Evolutionary conservation across 2,888 invertebrate species (phyloP).

Genomic region (Hirtodrosophila histrioides): DNA sequence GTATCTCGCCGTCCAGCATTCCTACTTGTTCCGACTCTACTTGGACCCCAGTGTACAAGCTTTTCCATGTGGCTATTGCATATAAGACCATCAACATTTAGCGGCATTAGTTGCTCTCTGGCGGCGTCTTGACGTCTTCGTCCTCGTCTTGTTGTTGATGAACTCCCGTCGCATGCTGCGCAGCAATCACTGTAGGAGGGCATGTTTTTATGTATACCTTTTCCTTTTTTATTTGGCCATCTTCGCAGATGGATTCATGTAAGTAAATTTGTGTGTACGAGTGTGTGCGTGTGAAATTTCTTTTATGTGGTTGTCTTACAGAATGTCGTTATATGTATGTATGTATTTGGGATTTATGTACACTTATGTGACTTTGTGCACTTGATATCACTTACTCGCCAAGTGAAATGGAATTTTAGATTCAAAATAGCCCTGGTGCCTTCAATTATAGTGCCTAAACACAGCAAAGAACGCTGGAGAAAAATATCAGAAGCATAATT

Average conservation of each 20-base stretch:
- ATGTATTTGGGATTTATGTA: slow-evolving; percentile 42
- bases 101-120: slow-evolving; percentile 25
- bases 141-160: slow-evolving; percentile 34
- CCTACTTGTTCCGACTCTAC: background rate
- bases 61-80: background rate
- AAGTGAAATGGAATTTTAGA: slow-evolving; percentile 15
- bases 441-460: background rate
- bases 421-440: slow-evolving; percentile 1
- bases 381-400: slow-evolving; percentile 55
- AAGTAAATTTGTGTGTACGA: slow-evolving; percentile 22
- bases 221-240: slow-evolving; percentile 8
- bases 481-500: slow-evolving; percentile 4
- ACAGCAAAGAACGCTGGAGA: background rate
- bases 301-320: slow-evolving; percentile 13
- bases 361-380: slow-evolving; percentile 35
- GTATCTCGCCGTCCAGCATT: no score
- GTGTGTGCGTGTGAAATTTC: slow-evolving; percentile 8
- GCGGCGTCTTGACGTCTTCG: slow-evolving; percentile 33
- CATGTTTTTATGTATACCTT: slow-evolving; percentile 39
- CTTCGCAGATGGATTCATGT: slow-evolving; percentile 40
- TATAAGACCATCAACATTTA: slow-evolving; percentile 39
- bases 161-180: slow-evolving; percentile 44
- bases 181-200: slow-evolving; percentile 64
- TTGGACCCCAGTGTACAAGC: background rate
- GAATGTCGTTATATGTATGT: slow-evolving; percentile 10